Evolutionary conservation across 2,797 vertebrate species (phyloP), one percentile per base, ranked within the genome.

Genomic region (Rhadinocentrus ornatus): DNA sequence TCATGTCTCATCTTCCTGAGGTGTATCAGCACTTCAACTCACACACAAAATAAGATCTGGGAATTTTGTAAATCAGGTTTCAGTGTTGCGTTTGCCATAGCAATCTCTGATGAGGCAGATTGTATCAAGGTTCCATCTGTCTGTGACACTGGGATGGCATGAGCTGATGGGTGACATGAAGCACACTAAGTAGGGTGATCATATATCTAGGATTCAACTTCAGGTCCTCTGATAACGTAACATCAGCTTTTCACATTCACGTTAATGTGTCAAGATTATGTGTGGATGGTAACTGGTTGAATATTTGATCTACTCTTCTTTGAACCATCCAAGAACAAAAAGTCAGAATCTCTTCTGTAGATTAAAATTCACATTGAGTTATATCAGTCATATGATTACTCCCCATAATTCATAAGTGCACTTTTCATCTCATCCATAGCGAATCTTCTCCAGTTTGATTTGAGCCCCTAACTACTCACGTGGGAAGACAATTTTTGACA

Each of bases 21-120:
- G 86, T 78, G 91, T 91, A 91, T 89, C 88, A 66, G 73, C 77
- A 73, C 55, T 69, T 77, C 70, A 46, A 71, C 56, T 66, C 69
- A 29, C 26, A 57, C 22, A 39, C 29, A 34, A 53, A 64, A 27
- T 57, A 57, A 69, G 61, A 78, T 75, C 46, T n/a, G 71, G 9
- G 39, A 53, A 37, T 64, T 83, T 79, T 78, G 66, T 67, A 82
- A 82, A 86, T 80, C 77, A 74, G 74, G 89, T 77, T 77, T 70
- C 71, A 79, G 85, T 88, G 76, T 75, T 71, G 65, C 66, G 57
- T 70, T 50, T 34, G 9, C 66, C 9, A 22, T 27, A 0, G 35
- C 46, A 1, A 66, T 55, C 62, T 85, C 60, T 78, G 76, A 84
- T 77, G 64, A 50, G 66, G 62, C 73, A 46, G 46, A 46, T 76